Base-by-base conservation (phyloP, 2,797 vertebrate genomes). In the Urophycis tenuis region DNA sequence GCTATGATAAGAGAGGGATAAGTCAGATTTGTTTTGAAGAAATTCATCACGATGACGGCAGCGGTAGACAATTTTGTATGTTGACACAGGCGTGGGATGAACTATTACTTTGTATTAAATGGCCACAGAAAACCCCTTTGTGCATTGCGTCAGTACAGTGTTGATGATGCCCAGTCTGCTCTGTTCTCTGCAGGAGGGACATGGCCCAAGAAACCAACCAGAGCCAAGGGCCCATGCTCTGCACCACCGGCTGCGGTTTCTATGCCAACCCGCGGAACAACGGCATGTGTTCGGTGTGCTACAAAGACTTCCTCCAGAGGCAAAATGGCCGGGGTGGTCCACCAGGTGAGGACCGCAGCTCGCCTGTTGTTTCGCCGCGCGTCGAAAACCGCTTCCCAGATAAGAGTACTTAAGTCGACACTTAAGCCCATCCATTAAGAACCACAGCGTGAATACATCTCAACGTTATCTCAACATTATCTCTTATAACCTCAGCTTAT, bases 121-220 rank as follows among this genome's bases (percentile, higher is more conserved):
- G 39, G 14, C 39, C 39, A n/a, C 39, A 41, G 17, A 64, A 29
- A 25, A 25, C 25, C 25, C 45, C 12, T 53, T 19, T 19, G 5
- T 53, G 45, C 45, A 22, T 2, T 41, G 39, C 39, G 17, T 69
- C 29, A 30, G 64, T 11, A 29, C 64, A 69, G 64, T 10, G 1
- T 22, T 25, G 1, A 11, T 75, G 33, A 25, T 71, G 73, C 36
- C 53, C 5, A 31, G 17, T 69, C 69, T 34, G 8, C 25, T 67
- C 70, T 25, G 67, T 29, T 29, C 72, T 72, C 73, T 29, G 35
- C 74, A 88, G 84, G 92, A 92, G 87, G 88, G 91, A 87, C 81
- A 96, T 96, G 95, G 94, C 95, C 90, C 95, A 96, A 91, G 95
- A 96, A 91, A 94, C 95, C 0, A 96, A 96, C 85, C 95, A 93